A percentile compares a stretch with the other conserved stretches of the same genome.
These are phyloP conservation scores for Rhorus exstirpatorius DNA, from an alignment of 2,888 invertebrate species.

Conservation along the genomic window DNA sequence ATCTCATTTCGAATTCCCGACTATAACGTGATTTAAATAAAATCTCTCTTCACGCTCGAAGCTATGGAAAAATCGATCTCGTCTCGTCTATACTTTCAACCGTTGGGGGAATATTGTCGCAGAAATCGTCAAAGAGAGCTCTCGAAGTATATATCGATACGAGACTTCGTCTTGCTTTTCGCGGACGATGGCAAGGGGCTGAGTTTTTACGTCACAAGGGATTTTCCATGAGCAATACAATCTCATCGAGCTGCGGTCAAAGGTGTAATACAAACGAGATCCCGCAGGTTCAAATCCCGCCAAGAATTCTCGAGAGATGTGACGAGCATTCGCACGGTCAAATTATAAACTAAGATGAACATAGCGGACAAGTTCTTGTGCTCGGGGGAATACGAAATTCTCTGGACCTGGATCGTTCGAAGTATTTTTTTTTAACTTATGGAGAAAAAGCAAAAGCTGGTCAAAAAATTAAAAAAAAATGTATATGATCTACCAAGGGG, in stretches of 20 bases:
- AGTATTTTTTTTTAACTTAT: slow-evolving; percentile 3
- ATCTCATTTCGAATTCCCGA: not conserved
- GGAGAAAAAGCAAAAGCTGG: not conserved
- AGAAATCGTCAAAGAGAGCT: slow-evolving; percentile 53
- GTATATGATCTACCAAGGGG: no score
- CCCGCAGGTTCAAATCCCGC: slow-evolving; percentile 15
- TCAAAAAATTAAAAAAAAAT: not conserved
- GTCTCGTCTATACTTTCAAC: not conserved
- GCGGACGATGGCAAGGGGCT: slow-evolving; percentile 24
- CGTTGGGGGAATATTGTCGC: slow-evolving; percentile 12
- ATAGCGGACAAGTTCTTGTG: not conserved
- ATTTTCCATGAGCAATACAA: slow-evolving; percentile 40
- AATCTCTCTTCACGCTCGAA: not conserved
- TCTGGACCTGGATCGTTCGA: not conserved
- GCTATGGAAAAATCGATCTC: slow-evolving; percentile 19
- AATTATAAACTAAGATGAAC: slow-evolving; percentile 39
- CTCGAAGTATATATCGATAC: not conserved
- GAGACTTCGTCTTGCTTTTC: slow-evolving; percentile 28
- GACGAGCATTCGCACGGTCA: not conserved
- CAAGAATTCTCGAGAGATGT: slow-evolving; percentile 31
- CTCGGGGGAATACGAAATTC: slow-evolving; percentile 4
- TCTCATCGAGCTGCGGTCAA: slow-evolving; percentile 34
- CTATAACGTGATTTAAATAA: not conserved
- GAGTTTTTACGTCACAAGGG: slow-evolving; percentile 35
- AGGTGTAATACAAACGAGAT: slow-evolving; percentile 55